Conservation (phyloP, 2,797 vertebrate genomes). For the Gadopsis marmoratus region DNA sequence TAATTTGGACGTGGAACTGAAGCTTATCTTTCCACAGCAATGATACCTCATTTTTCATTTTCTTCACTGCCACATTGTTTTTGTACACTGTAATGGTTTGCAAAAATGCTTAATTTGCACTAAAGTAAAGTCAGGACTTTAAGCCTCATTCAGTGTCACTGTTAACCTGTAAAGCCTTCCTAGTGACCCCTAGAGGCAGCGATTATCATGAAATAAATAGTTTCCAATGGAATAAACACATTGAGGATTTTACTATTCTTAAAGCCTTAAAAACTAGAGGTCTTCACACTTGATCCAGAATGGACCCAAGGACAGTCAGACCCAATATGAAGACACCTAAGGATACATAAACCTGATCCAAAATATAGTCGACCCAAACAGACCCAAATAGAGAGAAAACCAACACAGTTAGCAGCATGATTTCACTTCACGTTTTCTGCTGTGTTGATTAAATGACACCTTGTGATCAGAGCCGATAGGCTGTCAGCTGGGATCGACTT, state of each 20-base stretch:
- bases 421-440: not conserved
- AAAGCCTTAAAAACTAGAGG: too few species aligned
- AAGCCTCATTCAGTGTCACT: not conserved
- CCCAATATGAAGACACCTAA: not conserved
- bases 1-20: conserved; percentile 20
- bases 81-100: not conserved
- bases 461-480: not conserved
- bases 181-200: not conserved
- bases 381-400: not conserved
- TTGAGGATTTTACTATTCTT: not conserved
- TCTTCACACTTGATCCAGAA: not conserved
- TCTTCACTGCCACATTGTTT: not conserved
- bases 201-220: not conserved
- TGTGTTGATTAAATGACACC: conserved; percentile 8
- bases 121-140: not conserved
- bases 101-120: not conserved
- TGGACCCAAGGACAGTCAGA: not conserved
- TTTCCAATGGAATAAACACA: not conserved
- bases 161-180: not conserved
- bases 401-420: not conserved
- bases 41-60: not conserved
- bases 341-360: not conserved
- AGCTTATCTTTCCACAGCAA: conserved; percentile 11
- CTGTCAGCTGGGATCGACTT: not conserved
- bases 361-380: not conserved